These are phyloP conservation scores for Panthera leo DNA, from an alignment of 2,113 vertebrate species.

Conservation along the genomic window DNA sequence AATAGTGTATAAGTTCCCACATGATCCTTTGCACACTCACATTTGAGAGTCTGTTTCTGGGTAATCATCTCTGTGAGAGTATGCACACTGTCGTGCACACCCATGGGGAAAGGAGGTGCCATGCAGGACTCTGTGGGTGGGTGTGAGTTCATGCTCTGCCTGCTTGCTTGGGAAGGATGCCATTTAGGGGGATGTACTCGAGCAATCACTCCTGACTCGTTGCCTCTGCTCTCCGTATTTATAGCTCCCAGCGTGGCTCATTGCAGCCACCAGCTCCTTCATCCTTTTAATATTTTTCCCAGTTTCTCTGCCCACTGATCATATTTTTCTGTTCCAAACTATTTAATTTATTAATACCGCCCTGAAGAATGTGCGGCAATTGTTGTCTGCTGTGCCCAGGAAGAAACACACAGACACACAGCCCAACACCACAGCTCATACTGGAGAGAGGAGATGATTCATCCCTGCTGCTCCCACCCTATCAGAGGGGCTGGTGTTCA, in stretches of 20 bases:
- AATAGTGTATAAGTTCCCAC: not conserved
- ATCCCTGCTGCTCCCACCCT: not conserved
- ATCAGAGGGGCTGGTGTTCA: not conserved
- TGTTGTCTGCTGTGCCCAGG: not conserved
- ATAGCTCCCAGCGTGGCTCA: not conserved
- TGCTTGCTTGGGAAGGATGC: not conserved
- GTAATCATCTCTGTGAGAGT: not conserved
- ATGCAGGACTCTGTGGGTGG: fast-evolving
- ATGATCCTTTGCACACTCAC: not conserved
- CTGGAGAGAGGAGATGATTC: not conserved
- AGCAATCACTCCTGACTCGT: not conserved
- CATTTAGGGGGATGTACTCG: not conserved
- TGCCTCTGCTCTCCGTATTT: not conserved
- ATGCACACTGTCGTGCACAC: no score
- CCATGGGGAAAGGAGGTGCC: fast-evolving
- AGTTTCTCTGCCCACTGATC: not conserved
- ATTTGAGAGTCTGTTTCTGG: not conserved
- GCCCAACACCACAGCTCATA: not conserved
- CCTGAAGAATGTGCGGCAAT: not conserved
- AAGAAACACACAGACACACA: not conserved
- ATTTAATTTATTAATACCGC: constrained; percentile 51
- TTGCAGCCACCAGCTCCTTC: not conserved
- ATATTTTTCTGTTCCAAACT: constrained; percentile 38
- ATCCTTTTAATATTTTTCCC: constrained; percentile 43
- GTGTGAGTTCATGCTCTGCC: fast-evolving